Base-by-base conservation (phyloP, 1,140 invertebrate species). In the Drosophila rufa region DNA sequence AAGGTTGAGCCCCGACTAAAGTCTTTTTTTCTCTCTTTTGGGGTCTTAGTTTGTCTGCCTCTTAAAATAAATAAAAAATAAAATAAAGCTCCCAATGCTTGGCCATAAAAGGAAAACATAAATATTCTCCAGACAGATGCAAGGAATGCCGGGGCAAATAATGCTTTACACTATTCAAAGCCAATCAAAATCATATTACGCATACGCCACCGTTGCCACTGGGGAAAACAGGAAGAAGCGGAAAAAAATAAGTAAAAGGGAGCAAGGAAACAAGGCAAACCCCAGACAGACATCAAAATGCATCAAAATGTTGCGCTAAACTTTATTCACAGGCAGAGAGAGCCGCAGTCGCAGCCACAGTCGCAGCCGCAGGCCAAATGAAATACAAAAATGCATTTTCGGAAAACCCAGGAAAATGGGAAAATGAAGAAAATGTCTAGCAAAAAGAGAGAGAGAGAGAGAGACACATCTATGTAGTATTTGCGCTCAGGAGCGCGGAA, bases 171-270 rank as follows among this genome's bases (percentile, higher is more conserved):
- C 79, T 65, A 79, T 79, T 77, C 71, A 74, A 83, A 87, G 64
- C 84, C 85, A 87, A 87, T 87, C 82, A 87, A 87, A 87, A 75
- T 80, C 80, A 89, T 84, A 87, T 87, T 89, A 89, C 84, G 73
- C 71, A 89, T 89, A 89, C 80, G 84, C 80, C 70, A 58, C 51
- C 65, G 51, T 67, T 25, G 17, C 62, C 59, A 42, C 14, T 19
- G 33, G 64, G 51, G 51, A 60, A 62, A 38, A 58, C 53, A 62
- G 25, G 19, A 33, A 42, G 27, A 30, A 3, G 55, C 36, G 2
- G 15, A 50, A 22, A 14, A 8, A 15, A 2, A 12, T 9, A 15
- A 40, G 36, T 5, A 6, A 17, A 22, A 15, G 33, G 8, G 11
- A 11, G 33, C 25, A 56, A 56, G 14, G n/a, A 56, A 3, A 43